Percentiles rank a stretch among this genome's conserved stretches.
Conservation (phyloP, 2,797 vertebrate genomes). For the Erithacus rubecula region DNA sequence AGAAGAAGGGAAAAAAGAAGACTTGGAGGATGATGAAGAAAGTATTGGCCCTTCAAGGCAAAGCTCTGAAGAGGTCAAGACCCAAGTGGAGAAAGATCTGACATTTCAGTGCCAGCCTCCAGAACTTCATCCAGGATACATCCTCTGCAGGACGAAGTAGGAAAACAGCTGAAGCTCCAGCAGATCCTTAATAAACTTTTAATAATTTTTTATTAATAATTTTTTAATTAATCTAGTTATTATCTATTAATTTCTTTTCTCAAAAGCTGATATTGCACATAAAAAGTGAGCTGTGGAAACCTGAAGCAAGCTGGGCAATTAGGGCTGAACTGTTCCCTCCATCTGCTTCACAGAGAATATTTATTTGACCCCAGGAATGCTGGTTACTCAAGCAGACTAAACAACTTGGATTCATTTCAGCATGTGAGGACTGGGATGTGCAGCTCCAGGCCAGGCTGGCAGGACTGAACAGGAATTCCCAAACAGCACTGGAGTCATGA, state of each 20-base stretch:
- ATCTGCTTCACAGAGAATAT: background rate
- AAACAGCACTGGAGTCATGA: background rate
- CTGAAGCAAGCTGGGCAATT: background rate
- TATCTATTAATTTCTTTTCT: background rate
- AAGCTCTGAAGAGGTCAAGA: too few species aligned
- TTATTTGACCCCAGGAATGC: slow-evolving; percentile 29
- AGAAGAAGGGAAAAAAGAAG: too few species aligned
- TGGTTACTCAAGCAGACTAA: slow-evolving; percentile 34
- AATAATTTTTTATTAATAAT: background rate
- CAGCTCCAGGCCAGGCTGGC: background rate
- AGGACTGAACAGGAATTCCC: background rate
- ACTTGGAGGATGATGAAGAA: too few species aligned
- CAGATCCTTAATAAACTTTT: background rate
- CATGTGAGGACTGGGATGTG: background rate
- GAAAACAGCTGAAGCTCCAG: background rate
- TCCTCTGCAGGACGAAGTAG: background rate
- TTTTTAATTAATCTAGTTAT: background rate
- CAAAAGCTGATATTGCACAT: background rate
- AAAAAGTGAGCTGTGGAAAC: background rate
- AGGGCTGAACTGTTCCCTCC: background rate
- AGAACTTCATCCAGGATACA: too few species aligned
- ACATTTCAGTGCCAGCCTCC: too few species aligned
- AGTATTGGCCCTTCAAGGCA: too few species aligned
- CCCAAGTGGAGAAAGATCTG: too few species aligned
- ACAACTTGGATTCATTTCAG: background rate